Conservation (phyloP, 2,888 invertebrate genomes). For the Notodonta dromedarius region DNA sequence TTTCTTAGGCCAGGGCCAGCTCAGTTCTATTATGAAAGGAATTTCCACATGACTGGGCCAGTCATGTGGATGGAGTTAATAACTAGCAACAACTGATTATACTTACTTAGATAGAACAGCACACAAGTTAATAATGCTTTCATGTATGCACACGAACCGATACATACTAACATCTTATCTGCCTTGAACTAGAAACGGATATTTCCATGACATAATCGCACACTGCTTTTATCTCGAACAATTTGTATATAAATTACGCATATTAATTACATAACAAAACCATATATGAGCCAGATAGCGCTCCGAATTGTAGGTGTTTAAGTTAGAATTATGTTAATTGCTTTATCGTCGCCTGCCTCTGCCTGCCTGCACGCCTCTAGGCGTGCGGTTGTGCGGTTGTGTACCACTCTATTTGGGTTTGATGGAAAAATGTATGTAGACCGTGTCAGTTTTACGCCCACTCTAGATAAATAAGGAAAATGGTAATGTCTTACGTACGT, state of each 20-base stretch:
- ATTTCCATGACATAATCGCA: constrained; percentile 44
- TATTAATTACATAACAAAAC: constrained; percentile 21
- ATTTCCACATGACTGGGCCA: too few relatives aligned
- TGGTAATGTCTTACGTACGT: not conserved
- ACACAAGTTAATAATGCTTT: constrained; percentile 8
- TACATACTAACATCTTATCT: constrained; percentile 34
- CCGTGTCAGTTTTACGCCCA: not conserved
- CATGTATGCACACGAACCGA: constrained; percentile 12
- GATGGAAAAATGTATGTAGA: not conserved
- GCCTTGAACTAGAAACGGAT: constrained; percentile 49
- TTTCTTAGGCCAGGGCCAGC: too few relatives aligned
- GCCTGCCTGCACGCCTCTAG: too few relatives aligned
- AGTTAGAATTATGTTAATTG: not conserved
- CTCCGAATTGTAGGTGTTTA: not conserved
- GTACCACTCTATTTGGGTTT: not conserved
- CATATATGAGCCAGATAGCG: constrained; percentile 11
- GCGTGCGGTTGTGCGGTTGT: too few relatives aligned
- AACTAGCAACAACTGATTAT: too few relatives aligned
- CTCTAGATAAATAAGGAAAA: not conserved
- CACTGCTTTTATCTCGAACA: constrained; percentile 25
- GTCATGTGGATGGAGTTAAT: too few relatives aligned
- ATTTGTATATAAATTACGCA: constrained; percentile 37
- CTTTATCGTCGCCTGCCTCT: not conserved
- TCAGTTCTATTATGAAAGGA: too few relatives aligned
- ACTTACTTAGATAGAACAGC: too few relatives aligned